A percentile compares a stretch with the other conserved stretches of the same genome.
These are phyloP conservation scores for Hippoglossus hippoglossus DNA, from an alignment of 2,797 vertebrate genomes.

Conservation along the genomic window DNA sequence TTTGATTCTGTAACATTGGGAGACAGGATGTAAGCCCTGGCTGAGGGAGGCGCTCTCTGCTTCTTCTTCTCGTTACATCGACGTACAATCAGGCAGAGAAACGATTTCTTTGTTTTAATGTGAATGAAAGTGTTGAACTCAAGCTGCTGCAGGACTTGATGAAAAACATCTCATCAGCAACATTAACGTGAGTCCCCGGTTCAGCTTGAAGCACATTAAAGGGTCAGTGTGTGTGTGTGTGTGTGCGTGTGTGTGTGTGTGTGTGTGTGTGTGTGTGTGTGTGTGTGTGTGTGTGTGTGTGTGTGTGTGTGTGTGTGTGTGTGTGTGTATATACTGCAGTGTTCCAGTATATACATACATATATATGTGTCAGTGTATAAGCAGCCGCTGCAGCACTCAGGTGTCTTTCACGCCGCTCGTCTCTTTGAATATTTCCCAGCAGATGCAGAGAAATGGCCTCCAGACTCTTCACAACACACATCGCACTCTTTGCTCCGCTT, in stretches of 20 bases:
- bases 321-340: neutral
- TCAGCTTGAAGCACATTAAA: constrained; percentile 16
- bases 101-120: too few species aligned
- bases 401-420: constrained; percentile 7
- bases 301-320: constrained; percentile 6
- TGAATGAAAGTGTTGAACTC: too few species aligned
- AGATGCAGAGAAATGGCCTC: constrained; percentile 44
- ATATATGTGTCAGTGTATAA: neutral
- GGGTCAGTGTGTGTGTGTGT: neutral
- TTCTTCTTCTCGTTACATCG: too few species aligned
- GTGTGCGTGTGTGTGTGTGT: neutral
- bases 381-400: constrained; percentile 31
- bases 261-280: constrained; percentile 9
- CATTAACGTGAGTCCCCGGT: neutral
- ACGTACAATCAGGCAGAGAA: too few species aligned
- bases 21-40: too few species aligned
- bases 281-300: neutral
- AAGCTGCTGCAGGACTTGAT: too few species aligned
- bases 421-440: constrained; percentile 43
- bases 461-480: constrained; percentile 38
- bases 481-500: constrained; percentile 48
- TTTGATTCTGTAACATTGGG: too few species aligned
- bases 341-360: neutral
- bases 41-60: too few species aligned
- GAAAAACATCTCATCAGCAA: constrained; percentile 2